These are phyloP conservation scores for Poecilus cupreus DNA, from an alignment of 2,888 invertebrate genomes.

Conservation along the genomic window DNA sequence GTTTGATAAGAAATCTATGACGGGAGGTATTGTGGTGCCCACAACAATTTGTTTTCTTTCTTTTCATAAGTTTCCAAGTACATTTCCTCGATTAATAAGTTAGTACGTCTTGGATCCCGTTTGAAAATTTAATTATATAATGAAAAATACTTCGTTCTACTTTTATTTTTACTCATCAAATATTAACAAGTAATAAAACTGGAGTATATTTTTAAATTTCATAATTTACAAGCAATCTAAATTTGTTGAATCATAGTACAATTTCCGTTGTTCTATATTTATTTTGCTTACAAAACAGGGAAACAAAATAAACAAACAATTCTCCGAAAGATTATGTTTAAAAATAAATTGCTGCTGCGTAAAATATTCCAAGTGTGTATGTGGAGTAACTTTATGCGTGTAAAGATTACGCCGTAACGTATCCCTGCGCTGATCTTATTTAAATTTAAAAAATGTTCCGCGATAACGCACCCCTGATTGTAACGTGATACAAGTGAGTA, in stretches of 20 bases:
- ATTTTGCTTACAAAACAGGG: background rate
- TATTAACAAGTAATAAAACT: constrained; percentile 1
- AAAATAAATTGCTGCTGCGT: background rate
- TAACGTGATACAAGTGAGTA: constrained; percentile 25
- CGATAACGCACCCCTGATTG: constrained; percentile 4
- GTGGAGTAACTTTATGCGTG: background rate
- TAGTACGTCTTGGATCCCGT: too few relatives aligned
- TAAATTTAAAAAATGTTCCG: constrained; percentile 1
- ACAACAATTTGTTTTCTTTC: too few relatives aligned
- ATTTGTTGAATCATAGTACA: too few relatives aligned
- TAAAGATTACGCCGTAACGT: background rate
- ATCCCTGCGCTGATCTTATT: constrained; percentile 18
- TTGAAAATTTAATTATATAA: too few relatives aligned
- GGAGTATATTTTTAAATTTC: background rate
- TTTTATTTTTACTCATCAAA: too few relatives aligned
- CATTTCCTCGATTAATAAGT: too few relatives aligned
- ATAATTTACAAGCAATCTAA: background rate
- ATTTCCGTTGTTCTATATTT: constrained; percentile 16
- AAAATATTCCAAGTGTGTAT: constrained; percentile 20
- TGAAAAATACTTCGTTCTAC: too few relatives aligned
- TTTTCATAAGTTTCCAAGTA: too few relatives aligned
- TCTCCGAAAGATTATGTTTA: background rate
- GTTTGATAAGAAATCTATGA: too few relatives aligned
- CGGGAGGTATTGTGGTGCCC: too few relatives aligned
- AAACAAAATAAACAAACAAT: background rate